Percentiles rank a stretch among this genome's conserved stretches.
Evolutionary conservation across 2,797 vertebrate species (phyloP).

Genomic region (Psittacula derbiana): DNA sequence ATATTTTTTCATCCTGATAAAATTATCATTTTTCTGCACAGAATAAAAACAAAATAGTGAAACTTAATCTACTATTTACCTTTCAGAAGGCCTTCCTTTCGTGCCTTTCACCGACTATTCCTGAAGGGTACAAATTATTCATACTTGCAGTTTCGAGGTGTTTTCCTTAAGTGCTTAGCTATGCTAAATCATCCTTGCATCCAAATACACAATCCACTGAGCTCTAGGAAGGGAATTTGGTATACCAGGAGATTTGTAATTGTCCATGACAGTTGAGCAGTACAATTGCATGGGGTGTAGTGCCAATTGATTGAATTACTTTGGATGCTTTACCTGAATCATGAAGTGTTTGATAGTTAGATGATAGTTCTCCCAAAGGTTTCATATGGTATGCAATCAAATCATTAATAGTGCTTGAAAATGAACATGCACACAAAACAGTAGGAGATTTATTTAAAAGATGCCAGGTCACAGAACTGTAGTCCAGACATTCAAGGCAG

Average conservation of each 20-base stretch:
- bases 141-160: background rate
- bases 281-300: accelerated
- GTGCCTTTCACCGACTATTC: background rate
- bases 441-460: background rate
- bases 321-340: background rate
- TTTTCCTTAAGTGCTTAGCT: background rate
- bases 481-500: background rate
- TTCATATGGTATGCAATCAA: background rate
- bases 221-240: background rate
- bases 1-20: background rate
- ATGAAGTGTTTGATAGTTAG: background rate
- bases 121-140: background rate
- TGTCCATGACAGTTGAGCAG: background rate
- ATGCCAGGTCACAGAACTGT: background rate
- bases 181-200: background rate
- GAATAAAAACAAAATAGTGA: background rate
- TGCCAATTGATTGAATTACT: background rate
- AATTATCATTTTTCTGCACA: background rate
- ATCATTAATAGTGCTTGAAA: background rate
- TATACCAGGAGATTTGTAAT: background rate
- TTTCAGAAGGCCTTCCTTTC: background rate
- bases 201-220: background rate
- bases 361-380: background rate
- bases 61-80: background rate
- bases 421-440: background rate